Conservation (phyloP, 2,888 invertebrate genomes). For the Archips xylosteana region DNA sequence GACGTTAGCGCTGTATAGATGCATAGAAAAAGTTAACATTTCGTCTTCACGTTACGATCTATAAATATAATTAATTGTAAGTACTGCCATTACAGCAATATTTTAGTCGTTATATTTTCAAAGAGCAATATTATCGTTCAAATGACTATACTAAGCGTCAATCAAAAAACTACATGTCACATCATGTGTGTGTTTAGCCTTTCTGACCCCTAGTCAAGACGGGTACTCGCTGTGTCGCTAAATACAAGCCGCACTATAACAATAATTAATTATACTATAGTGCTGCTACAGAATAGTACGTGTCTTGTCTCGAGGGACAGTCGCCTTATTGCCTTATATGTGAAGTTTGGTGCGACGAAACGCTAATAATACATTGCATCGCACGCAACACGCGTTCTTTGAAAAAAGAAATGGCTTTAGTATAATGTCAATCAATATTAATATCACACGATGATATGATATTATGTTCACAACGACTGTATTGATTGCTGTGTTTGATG, state of each 20-base stretch:
- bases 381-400: neutral
- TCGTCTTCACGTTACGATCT: conserved; percentile 27
- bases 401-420: neutral
- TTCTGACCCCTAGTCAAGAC: neutral
- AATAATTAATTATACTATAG: neutral
- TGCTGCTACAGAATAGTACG: too few relatives aligned
- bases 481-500: neutral
- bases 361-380: neutral
- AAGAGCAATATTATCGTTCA: conserved; percentile 4
- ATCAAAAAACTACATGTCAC: neutral
- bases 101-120: conserved; percentile 3
- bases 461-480: neutral
- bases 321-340: neutral
- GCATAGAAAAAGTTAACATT: conserved; percentile 22
- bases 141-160: neutral
- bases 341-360: neutral
- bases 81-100: conserved; percentile 36
- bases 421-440: neutral
- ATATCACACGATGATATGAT: neutral
- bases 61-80: conserved; percentile 35
- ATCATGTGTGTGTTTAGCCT: neutral
- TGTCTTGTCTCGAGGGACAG: neutral
- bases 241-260: neutral
- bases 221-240: neutral
- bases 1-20: conserved; percentile 24